Evolutionary conservation across 1,140 invertebrate species (phyloP), one percentile per base, ranked within the genome.

Genomic region (Bombus consobrinus): DNA sequence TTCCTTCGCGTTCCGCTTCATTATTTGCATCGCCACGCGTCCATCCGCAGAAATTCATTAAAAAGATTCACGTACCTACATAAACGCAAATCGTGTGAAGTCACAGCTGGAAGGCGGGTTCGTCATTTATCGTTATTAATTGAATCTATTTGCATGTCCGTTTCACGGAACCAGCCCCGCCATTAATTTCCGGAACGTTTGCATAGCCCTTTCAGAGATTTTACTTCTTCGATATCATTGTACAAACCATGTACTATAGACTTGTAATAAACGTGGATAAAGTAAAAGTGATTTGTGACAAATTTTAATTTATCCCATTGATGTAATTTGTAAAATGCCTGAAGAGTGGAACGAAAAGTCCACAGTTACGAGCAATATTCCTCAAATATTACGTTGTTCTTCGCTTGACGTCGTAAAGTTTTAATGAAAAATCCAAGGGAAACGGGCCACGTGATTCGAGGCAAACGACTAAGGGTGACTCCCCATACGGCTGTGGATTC

Each of bases 351-450:
- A 28, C 6, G 72, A 53, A 53, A 53, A 37, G 71, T 34, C 15
- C 25, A 8, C n/a, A 28, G n/a, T n/a, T 25, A 10, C 15, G 62
- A 43, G 57, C 8, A 47, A 72, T 80, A 80, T 80, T 39, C 32
- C 10, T 15, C 12, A n/a, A 69, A 64, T 80, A 80, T 84, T 80
- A 47, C 83, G 53, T 80, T 73, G 76, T 85, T 72, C 76, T 80
- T 73, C 34, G 53, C 25, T 47, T 12, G 76, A 12, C 28, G 57
- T 85, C 83, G 76, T 85, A 85, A 85, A 85, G 41, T 62, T 85
- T 85, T 85, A 80, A 85, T 85, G 83, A 85, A 85, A 85, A 59
- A n/a, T 41, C 53, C 47, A 53, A 72, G 39, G 32, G 57, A 28
- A 5, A 32, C 47, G 62, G 28, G 64, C 32, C 3, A 47, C 10